These are phyloP conservation scores for Sepiola atlantica DNA, from an alignment of 2,888 invertebrate genomes.

Conservation along the genomic window DNA sequence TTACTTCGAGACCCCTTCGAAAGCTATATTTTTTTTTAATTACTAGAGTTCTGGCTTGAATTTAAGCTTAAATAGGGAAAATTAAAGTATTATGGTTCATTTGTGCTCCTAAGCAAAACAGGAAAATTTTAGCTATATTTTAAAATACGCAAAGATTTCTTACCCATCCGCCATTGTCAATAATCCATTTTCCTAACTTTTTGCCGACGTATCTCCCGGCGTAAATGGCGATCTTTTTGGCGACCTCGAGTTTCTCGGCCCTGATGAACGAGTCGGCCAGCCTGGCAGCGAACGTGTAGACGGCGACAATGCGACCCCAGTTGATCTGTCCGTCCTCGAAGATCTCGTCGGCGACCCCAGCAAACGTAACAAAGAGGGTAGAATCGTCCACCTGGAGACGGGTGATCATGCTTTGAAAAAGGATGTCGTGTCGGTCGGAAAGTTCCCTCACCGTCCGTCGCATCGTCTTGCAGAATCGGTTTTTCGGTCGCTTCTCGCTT, in stretches of 20 bases:
- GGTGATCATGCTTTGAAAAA: constrained; percentile 70
- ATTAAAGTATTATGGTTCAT: too few relatives aligned
- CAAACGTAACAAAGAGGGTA: constrained; percentile 67
- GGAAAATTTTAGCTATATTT: too few relatives aligned
- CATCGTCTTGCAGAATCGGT: constrained; percentile 70
- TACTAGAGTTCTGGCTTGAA: too few relatives aligned
- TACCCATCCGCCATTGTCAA: constrained; percentile 73
- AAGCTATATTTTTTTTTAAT: too few relatives aligned
- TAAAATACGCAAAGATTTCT: constrained; percentile 53
- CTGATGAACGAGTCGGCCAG: constrained; percentile 62
- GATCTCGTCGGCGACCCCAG: constrained; percentile 71
- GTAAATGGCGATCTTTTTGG: constrained; percentile 66
- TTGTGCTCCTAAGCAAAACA: too few relatives aligned
- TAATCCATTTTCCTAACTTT: constrained; percentile 70
- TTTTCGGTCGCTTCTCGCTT: constrained; percentile 60
- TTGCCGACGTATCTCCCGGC: constrained; percentile 71
- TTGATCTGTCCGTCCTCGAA: constrained; percentile 72
- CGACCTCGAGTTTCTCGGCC: constrained; percentile 49
- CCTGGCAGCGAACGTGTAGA: constrained; percentile 71
- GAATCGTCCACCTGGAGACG: constrained; percentile 62
- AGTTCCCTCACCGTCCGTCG: constrained; percentile 70
- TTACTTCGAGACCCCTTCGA: too few relatives aligned
- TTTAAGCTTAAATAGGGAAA: too few relatives aligned
- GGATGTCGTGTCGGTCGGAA: constrained; percentile 68
- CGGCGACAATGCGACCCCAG: constrained; percentile 73